Percentiles rank a stretch among this genome's conserved stretches.
These are phyloP conservation scores for Neomonachus schauinslandi DNA, from an alignment of 2,113 vertebrate genomes.

Conservation along the genomic window DNA sequence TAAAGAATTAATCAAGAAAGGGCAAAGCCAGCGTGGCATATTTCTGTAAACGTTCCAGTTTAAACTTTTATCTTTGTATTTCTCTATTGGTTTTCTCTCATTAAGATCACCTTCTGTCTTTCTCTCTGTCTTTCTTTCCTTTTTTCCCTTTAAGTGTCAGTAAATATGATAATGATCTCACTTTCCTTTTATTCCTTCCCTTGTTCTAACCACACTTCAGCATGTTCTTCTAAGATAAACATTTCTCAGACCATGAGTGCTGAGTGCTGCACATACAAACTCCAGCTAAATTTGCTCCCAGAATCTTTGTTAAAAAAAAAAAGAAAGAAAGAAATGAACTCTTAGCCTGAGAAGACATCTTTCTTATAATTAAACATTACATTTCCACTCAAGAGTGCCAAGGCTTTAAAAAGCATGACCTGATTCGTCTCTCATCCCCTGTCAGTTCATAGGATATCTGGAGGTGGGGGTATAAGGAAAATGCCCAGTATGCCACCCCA, in stretches of 20 bases:
- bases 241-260: conserved; percentile 18
- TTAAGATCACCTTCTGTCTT: background rate
- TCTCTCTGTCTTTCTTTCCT: background rate
- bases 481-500: background rate
- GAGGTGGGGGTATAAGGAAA: background rate
- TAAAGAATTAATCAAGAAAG: background rate
- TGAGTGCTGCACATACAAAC: background rate
- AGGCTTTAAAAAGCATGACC: conserved; percentile 22
- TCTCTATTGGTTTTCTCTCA: background rate
- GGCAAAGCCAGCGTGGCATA: background rate
- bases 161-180: conserved; percentile 45
- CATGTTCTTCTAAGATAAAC: conserved; percentile 70
- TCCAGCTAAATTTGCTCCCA: background rate
- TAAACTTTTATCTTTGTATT: background rate
- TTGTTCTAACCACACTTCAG: conserved; percentile 69
- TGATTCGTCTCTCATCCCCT: background rate
- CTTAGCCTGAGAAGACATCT: background rate
- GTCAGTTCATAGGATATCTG: background rate
- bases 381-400: background rate
- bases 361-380: conserved; percentile 34
- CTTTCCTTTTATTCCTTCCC: conserved; percentile 66
- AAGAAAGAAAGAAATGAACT: background rate
- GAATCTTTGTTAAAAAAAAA: conserved; percentile 3
- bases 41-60: background rate
- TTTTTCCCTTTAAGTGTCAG: background rate